Evolutionary conservation across 1,140 invertebrate genomes (phyloP), one percentile per base, ranked within the genome.

Genomic region (Lasioglossum baleicum): DNA sequence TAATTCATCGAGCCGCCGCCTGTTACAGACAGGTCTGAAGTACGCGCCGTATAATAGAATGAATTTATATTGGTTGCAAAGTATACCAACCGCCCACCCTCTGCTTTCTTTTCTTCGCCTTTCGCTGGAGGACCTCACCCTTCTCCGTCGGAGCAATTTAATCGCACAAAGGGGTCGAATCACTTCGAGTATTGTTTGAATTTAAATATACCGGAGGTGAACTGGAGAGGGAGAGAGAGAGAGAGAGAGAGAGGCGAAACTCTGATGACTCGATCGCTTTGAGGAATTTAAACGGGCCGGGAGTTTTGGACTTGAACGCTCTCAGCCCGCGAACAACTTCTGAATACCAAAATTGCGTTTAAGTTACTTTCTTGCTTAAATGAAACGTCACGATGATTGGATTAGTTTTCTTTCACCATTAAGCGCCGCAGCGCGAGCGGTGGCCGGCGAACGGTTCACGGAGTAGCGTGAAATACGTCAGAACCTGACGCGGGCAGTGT

Each of bases 1-100:
- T 85, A 89, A 89, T 89, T 88, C 88, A 88, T 89, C 81, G 86
- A 71, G 51, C 80, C 80, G 75, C 68, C 79, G 42, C 56, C 64
- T 85, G 83, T 83, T 80, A 83, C 70, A 40, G 87, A 84, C 85
- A 81, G 70, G 48, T 76, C 63, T 70, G 70, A 76, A 76, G 65
- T 80, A 44, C 79, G 63, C 64, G 56, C 63, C 70, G 68, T 81
- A 67, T 85, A 83, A 87, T 74, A 69, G 86, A 87, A 88, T 88
- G 75, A 88, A 88, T 87, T 88, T 87, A 85, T 88, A 83, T 87
- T 75, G 78, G 76, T 84, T 76, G 66, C 77, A 67, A 79, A 83
- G 70, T 75, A 81, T 71, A 48, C 71, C 71, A 22, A 60, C 26
- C 58, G 7, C 44, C 7, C 42, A 20, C 4, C 66, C 8, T 1